Evolutionary conservation across 2,888 invertebrate species (phyloP).

Genomic region (Tenthredo livida): DNA sequence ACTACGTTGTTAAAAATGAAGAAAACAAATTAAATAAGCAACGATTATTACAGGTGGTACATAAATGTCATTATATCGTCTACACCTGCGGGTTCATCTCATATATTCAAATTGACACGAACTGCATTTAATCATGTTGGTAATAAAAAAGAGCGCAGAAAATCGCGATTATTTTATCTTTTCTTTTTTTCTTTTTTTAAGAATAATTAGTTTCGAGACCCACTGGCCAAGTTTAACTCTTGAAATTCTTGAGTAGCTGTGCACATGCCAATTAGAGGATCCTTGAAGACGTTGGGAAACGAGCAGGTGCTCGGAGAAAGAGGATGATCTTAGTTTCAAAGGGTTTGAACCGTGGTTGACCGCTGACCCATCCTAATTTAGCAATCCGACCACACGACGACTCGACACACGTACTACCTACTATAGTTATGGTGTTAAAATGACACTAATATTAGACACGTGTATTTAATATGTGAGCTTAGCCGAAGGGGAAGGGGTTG

Average conservation of each 20-base stretch:
- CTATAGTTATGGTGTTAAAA: not conserved
- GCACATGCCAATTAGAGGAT: constrained; percentile 10
- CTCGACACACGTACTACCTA: not conserved
- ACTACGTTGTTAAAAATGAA: too few relatives aligned
- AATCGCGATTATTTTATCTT: too few relatives aligned
- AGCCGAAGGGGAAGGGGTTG: not conserved
- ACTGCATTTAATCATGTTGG: too few relatives aligned
- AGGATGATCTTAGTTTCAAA: not conserved
- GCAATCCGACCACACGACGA: not conserved
- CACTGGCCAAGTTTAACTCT: not conserved
- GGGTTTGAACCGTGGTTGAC: constrained; percentile 1
- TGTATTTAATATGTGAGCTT: not conserved
- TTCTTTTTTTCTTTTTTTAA: not conserved
- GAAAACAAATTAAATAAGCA: too few relatives aligned
- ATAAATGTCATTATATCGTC: too few relatives aligned
- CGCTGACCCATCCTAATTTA: constrained; percentile 14
- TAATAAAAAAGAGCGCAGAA: too few relatives aligned
- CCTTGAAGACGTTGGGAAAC: constrained; percentile 30
- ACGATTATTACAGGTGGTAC: too few relatives aligned
- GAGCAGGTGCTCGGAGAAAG: constrained; percentile 21
- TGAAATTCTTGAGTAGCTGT: not conserved
- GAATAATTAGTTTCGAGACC: not conserved
- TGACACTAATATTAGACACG: not conserved
- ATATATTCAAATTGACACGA: too few relatives aligned
- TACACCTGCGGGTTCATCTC: too few relatives aligned